A percentile compares a stretch with the other conserved stretches of the same genome.
Conservation (phyloP, 2,113 vertebrate species). For the Opisthocomus hoazin region DNA sequence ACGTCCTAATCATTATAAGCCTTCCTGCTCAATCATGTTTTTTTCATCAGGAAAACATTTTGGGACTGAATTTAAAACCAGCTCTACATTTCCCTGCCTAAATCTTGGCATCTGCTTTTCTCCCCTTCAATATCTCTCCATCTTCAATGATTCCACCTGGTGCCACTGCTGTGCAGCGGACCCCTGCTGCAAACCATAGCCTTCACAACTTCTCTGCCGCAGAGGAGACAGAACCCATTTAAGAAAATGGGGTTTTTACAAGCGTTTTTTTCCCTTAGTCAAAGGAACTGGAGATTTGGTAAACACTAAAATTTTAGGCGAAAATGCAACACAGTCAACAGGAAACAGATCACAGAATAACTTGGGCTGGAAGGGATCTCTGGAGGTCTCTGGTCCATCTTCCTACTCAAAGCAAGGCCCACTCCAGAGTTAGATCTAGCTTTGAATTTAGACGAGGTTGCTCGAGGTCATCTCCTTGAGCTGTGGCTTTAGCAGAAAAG, state of each 20-base stretch:
- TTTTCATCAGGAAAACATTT: not conserved
- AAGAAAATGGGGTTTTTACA: not conserved
- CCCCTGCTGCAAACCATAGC: not conserved
- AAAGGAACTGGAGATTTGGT: not conserved
- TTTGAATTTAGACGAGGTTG: not conserved
- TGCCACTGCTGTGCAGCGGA: not conserved
- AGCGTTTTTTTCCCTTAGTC: not conserved
- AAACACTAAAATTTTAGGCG: not conserved
- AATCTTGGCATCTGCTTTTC: not conserved
- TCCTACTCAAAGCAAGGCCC: not conserved
- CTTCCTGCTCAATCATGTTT: not conserved
- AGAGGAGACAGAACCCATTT: fast-evolving
- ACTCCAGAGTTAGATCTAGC: not conserved
- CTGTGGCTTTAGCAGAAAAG: not conserved
- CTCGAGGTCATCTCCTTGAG: not conserved
- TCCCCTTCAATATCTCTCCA: not conserved
- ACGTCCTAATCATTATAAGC: not conserved
- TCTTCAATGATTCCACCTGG: not conserved
- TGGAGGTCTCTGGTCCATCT: not conserved
- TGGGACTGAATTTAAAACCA: not conserved
- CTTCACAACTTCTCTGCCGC: not conserved
- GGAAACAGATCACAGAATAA: not conserved
- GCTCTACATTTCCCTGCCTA: not conserved
- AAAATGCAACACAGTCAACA: not conserved
- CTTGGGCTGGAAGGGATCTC: not conserved